A percentile compares a stretch with the other conserved stretches of the same genome.
These are phyloP conservation scores for Epistrophella euchroma DNA, from an alignment of 2,888 invertebrate genomes.

Conservation along the genomic window DNA sequence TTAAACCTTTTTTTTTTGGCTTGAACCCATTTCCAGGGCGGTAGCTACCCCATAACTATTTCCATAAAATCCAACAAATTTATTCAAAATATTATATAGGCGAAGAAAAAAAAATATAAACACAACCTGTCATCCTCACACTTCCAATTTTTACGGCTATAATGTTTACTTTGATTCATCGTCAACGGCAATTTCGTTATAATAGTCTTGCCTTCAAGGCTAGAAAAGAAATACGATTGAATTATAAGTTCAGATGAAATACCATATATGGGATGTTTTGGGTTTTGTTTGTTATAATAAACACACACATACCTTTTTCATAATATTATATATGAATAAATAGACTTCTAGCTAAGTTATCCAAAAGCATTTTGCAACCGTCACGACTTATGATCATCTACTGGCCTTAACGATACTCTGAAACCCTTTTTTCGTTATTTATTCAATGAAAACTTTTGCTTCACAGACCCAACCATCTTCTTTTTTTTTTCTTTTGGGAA, in stretches of 20 bases:
- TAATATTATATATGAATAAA: not conserved
- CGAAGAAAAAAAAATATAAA: not conserved
- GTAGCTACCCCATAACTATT: not conserved
- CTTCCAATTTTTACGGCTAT: not conserved
- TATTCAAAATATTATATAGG: not conserved
- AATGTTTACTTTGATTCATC: slow-evolving; percentile 16
- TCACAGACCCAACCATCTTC: not conserved
- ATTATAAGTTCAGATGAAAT: slow-evolving; percentile 8
- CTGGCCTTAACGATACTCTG: not conserved
- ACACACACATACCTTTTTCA: not conserved
- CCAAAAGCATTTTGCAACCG: slow-evolving; percentile 8
- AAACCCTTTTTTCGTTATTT: slow-evolving; percentile 7
- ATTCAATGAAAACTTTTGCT: slow-evolving; percentile 15
- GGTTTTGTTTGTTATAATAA: not conserved
- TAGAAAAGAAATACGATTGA: slow-evolving; percentile 1
- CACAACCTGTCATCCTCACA: not conserved
- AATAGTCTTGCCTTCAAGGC: slow-evolving; percentile 10
- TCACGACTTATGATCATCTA: not conserved
- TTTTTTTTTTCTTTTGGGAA: not conserved
- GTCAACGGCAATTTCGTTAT: slow-evolving; percentile 6
- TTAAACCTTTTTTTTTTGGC: not conserved
- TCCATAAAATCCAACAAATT: not conserved
- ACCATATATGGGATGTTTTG: not conserved
- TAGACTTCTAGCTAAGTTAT: not conserved
- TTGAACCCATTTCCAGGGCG: not conserved